Conservation (phyloP, 2,888 invertebrate genomes). For the Chloromyia formosa region DNA sequence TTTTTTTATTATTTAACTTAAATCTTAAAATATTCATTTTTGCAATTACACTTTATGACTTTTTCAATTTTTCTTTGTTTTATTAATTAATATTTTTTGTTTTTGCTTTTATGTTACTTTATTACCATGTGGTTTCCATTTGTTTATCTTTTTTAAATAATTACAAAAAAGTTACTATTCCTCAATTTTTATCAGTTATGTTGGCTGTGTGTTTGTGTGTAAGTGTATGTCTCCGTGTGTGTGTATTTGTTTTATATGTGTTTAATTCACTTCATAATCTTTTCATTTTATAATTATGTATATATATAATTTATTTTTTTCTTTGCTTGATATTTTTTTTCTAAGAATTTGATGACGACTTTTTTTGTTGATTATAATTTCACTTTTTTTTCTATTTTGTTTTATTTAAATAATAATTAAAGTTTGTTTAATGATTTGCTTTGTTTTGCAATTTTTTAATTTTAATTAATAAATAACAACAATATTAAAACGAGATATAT, state of each 20-base stretch:
- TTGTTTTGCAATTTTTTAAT: slow-evolving; percentile 16
- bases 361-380: slow-evolving; percentile 21
- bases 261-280: slow-evolving; percentile 25
- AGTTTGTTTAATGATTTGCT: slow-evolving; percentile 7
- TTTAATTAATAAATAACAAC: slow-evolving; percentile 43
- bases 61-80: neutral
- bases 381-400: too few species aligned
- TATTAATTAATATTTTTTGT: neutral
- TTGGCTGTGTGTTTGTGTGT: neutral
- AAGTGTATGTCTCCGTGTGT: too few species aligned
- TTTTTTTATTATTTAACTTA: slow-evolving; percentile 38
- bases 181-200: slow-evolving; percentile 19
- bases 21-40: slow-evolving; percentile 41
- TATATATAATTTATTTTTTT: too few species aligned
- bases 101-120: too few species aligned
- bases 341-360: slow-evolving; percentile 42
- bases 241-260: too few species aligned
- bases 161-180: slow-evolving; percentile 42
- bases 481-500: slow-evolving; percentile 42
- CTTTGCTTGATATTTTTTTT: slow-evolving; percentile 23
- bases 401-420: slow-evolving; percentile 25
- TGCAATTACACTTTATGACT: slow-evolving; percentile 44
- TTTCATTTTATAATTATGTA: neutral
- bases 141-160: slow-evolving; percentile 30
- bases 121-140: too few species aligned